Base-by-base conservation (phyloP, 2,113 vertebrate genomes). In the Ctenodactylus gundi region DNA sequence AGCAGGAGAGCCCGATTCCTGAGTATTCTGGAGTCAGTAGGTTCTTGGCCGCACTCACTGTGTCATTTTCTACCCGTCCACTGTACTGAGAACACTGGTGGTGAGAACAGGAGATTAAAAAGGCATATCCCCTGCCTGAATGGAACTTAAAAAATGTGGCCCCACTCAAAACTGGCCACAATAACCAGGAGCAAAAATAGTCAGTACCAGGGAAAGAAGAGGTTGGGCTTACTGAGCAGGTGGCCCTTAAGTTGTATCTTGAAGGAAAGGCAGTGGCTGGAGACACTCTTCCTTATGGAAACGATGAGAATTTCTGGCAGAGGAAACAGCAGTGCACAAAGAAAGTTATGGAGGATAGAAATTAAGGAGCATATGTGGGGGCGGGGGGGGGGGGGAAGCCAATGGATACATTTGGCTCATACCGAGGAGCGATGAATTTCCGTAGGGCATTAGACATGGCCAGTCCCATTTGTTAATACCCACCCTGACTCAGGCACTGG, bases 21-120 rank as follows among this genome's bases (percentile, higher is more conserved):
- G 67, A 90, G 53, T 67, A 57, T 23, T 80, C 53, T 46, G 39
- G 29, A 62, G 18, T 72, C 49, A 57, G 2, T 34, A 75, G 88
- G 41, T 29, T 81, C 10, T 1, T 70, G 80, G 39, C 31, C 23
- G 84, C 6, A 23, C 31, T 90, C 31, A 36, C 53, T 18, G 25
- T 72, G 46, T 85, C 67, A 36, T 91, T 93, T 95, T 86, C 73
- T 20, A 83, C 62, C 34, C 27, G 29, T 91, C 14, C 14, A 86
- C 31, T 83, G 18, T 62, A n/a, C 77, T 76, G 73, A 94, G 68
- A 72, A 73, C n/a, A 29, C 27, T 46, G 75, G 39, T 39, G 83
- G 31, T 73, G 36, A 82, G 44, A 91, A 29, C 46, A 14, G 1
- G 10, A 67, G n/a, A 64, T 60, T 46, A 86, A 29, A n/a, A 23